Percentiles rank a stretch among this genome's conserved stretches.
Evolutionary conservation across 2,888 invertebrate genomes (phyloP).

Genomic region (Sphinx pinastri): DNA sequence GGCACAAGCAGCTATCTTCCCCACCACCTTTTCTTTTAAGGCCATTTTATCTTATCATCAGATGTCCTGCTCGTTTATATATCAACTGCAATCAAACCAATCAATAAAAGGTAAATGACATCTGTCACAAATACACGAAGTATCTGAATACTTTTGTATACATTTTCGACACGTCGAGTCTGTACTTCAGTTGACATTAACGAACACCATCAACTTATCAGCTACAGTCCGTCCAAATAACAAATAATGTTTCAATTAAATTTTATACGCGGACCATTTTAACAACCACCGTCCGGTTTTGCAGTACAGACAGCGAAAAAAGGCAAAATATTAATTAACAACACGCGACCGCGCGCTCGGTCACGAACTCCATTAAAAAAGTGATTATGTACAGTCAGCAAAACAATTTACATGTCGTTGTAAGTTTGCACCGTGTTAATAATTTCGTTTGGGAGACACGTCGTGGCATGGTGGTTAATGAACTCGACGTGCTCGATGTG

Average conservation of each 20-base stretch:
- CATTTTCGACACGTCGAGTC: too few relatives aligned
- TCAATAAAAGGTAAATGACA: too few relatives aligned
- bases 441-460: slow-evolving; percentile 37
- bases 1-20: too few relatives aligned
- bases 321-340: slow-evolving; percentile 49
- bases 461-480: slow-evolving; percentile 15
- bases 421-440: slow-evolving; percentile 33
- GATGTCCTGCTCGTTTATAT: too few relatives aligned
- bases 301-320: slow-evolving; percentile 27
- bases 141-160: not conserved
- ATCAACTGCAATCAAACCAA: too few relatives aligned
- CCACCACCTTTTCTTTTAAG: too few relatives aligned
- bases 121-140: not conserved
- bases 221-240: slow-evolving; percentile 6
- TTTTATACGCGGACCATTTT: slow-evolving; percentile 17
- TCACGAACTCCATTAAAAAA: slow-evolving; percentile 53
- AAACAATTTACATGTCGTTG: slow-evolving; percentile 42
- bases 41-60: too few relatives aligned
- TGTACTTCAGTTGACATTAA: not conserved
- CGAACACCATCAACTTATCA: not conserved
- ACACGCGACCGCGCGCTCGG: slow-evolving; percentile 40
- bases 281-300: slow-evolving; percentile 16
- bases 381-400: slow-evolving; percentile 48
- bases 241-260: slow-evolving; percentile 25
- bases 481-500: not conserved